These are phyloP conservation scores for Disparrhopalites patrizii DNA, from an alignment of 2,888 invertebrate genomes.

Conservation along the genomic window DNA sequence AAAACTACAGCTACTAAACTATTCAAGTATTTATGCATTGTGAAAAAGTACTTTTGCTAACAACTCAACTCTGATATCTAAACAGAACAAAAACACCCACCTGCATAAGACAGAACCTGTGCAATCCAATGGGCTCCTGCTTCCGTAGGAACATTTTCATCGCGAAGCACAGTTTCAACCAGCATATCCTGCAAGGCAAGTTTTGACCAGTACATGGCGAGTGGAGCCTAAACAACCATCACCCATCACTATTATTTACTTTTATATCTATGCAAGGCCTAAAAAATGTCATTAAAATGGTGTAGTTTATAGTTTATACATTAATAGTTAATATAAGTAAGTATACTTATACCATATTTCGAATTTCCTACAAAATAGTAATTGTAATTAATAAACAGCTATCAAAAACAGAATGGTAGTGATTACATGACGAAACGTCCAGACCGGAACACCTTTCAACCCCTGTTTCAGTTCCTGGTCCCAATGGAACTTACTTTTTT, in stretches of 20 bases:
- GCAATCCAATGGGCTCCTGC: slow-evolving; percentile 36
- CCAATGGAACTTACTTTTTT: slow-evolving; percentile 2
- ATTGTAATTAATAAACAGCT: no score
- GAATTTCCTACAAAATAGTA: no score
- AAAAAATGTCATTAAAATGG: no score
- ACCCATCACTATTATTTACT: no score
- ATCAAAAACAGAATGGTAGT: no score
- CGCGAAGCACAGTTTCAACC: slow-evolving; percentile 25
- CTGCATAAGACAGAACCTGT: slow-evolving; percentile 29
- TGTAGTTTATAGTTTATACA: no score
- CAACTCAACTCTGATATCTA: background rate
- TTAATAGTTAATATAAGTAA: no score
- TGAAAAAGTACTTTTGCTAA: slow-evolving; percentile 1
- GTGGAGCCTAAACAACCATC: slow-evolving; percentile 35
- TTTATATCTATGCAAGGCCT: no score
- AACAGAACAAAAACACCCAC: slow-evolving; percentile 23
- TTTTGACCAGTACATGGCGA: slow-evolving; percentile 30
- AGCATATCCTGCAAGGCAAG: slow-evolving; percentile 31
- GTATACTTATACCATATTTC: no score
- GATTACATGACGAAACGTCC: slow-evolving; percentile 35
- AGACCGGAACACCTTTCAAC: slow-evolving; percentile 30
- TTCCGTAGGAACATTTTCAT: background rate
- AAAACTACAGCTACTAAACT: no score
- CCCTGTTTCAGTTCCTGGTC: slow-evolving; percentile 21
- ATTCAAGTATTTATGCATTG: no score